Evolutionary conservation across 2,113 vertebrate genomes (phyloP).

Genomic region (Perca schrenkii): DNA sequence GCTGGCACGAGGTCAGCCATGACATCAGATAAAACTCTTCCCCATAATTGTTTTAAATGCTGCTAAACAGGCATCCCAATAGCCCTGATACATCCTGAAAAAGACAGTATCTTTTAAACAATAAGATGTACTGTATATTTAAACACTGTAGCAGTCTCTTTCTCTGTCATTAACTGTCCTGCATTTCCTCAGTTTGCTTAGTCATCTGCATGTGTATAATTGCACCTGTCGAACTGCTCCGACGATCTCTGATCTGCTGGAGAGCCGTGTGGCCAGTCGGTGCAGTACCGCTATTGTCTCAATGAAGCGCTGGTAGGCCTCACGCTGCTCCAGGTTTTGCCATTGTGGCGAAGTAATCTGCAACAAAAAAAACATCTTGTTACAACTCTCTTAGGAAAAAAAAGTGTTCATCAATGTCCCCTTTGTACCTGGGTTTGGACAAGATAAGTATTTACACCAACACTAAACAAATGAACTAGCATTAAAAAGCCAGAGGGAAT

Average conservation of each 20-base stretch:
- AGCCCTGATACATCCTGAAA: background rate
- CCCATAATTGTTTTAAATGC: slow-evolving; percentile 11
- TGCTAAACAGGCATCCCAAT: slow-evolving; percentile 53
- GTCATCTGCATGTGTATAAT: background rate
- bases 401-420: background rate
- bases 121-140: background rate
- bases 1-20: slow-evolving; percentile 11
- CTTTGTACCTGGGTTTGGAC: slow-evolving; percentile 13
- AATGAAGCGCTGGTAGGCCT: slow-evolving; percentile 92
- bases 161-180: background rate
- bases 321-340: slow-evolving; percentile 94
- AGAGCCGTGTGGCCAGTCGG: slow-evolving; percentile 91
- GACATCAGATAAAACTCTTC: slow-evolving; percentile 42
- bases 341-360: slow-evolving; percentile 92
- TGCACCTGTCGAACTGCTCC: slow-evolving; percentile 95
- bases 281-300: slow-evolving; percentile 92
- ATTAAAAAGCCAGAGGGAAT: slow-evolving; percentile 47
- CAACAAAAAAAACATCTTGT: slow-evolving; percentile 30
- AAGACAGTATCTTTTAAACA: slow-evolving; percentile 9
- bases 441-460: slow-evolving; percentile 48
- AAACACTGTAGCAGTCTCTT: background rate
- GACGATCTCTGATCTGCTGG: slow-evolving; percentile 95
- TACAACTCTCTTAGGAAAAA: slow-evolving; percentile 8
- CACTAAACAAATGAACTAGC: slow-evolving; percentile 29
- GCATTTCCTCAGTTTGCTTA: background rate